Conservation (phyloP, 2,797 vertebrate species). For the Sus cebifrons region DNA sequence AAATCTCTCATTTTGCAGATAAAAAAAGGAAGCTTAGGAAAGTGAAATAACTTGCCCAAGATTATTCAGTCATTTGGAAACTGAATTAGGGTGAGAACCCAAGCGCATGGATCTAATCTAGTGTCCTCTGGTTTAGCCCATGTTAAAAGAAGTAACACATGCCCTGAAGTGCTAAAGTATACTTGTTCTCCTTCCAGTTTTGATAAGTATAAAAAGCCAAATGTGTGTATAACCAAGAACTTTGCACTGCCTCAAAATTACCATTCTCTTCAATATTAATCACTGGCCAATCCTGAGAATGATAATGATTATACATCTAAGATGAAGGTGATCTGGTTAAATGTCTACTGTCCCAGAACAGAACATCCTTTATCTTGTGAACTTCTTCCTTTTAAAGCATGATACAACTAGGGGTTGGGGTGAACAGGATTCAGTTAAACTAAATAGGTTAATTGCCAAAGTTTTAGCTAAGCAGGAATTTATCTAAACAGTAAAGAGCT, state of each 20-base stretch:
- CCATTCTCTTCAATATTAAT: constrained; percentile 47
- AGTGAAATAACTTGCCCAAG: constrained; percentile 30
- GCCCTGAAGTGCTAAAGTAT: neutral
- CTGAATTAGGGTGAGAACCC: neutral
- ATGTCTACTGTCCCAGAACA: neutral
- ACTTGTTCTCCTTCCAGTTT: neutral
- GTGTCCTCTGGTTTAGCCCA: neutral
- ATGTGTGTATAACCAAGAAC: neutral
- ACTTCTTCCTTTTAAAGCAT: constrained; percentile 12
- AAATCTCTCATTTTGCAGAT: neutral
- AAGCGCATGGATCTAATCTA: constrained; percentile 14
- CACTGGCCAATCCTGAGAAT: neutral
- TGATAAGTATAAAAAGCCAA: constrained; percentile 42
- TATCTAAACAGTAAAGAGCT: constrained; percentile 13
- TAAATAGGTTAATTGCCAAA: neutral
- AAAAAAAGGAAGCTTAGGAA: neutral
- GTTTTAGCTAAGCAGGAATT: neutral
- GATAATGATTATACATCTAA: neutral
- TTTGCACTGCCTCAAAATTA: constrained; percentile 30
- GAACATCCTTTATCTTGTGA: neutral
- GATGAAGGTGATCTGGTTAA: neutral
- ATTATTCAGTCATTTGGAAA: constrained; percentile 26
- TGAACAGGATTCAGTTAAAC: neutral
- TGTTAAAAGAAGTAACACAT: neutral
- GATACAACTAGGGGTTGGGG: too few relatives aligned